A percentile compares a stretch with the other conserved stretches of the same genome.
phyloP scores from a whole-genome alignment of 2,797 vertebrate genomes.

The Sebastiscus albofasciatus region DNA sequence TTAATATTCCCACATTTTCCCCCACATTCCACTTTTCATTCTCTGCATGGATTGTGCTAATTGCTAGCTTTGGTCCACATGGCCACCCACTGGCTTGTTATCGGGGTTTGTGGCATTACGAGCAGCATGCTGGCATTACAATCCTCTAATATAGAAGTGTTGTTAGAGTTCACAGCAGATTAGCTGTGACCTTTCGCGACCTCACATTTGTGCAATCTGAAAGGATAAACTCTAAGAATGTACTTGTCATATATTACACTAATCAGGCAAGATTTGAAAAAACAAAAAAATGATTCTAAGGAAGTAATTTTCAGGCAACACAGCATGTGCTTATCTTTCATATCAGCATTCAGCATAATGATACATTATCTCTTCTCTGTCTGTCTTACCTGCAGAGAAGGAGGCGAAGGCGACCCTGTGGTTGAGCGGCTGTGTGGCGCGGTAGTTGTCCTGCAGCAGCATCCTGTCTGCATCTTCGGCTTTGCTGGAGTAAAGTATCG shows the following conservation, averaged over 20 bases:
- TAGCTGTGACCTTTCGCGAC: neutral
- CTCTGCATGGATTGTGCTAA: slow-evolving; percentile 22
- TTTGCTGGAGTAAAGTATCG: slow-evolving; percentile 78
- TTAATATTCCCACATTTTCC: slow-evolving; percentile 43
- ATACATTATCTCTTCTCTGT: neutral
- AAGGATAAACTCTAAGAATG: neutral
- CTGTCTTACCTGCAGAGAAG: slow-evolving; percentile 74
- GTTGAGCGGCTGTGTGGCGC: slow-evolving; percentile 79
- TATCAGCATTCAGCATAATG: neutral
- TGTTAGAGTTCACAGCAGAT: slow-evolving; percentile 5
- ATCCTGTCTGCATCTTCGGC: slow-evolving; percentile 46
- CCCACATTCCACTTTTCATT: slow-evolving; percentile 34
- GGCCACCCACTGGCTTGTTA: slow-evolving; percentile 14
- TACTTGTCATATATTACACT: neutral
- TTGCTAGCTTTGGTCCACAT: slow-evolving; percentile 24
- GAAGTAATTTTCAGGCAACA: neutral
- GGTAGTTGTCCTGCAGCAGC: slow-evolving; percentile 82
- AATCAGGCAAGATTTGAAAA: neutral
- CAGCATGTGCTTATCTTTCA: neutral
- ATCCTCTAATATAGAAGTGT: neutral
- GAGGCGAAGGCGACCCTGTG: slow-evolving; percentile 78
- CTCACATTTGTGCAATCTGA: neutral
- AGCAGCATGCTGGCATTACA: neutral
- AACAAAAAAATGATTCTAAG: neutral
- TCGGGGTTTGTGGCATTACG: slow-evolving; percentile 1